Evolutionary conservation across 1,140 invertebrate genomes (phyloP).

Genomic region (Helicorthomorpha holstii): DNA sequence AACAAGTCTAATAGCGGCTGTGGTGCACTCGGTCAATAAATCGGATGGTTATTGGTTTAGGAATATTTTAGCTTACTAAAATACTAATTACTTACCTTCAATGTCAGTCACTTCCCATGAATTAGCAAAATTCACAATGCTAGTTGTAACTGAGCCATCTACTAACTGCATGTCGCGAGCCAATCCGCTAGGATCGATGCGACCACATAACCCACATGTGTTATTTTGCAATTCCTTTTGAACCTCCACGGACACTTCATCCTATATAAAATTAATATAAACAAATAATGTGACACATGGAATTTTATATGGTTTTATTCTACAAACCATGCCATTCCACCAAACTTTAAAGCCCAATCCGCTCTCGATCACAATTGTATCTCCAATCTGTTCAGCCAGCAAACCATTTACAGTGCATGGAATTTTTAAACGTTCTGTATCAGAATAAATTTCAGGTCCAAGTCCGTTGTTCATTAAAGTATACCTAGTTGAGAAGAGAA

Average conservation of each 20-base stretch:
- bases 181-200: conserved; percentile 45
- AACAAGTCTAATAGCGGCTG: neutral
- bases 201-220: conserved; percentile 62
- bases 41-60: neutral
- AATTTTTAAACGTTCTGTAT: conserved; percentile 39
- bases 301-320: conserved; percentile 9
- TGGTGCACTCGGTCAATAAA: neutral
- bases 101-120: conserved; percentile 46
- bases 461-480: conserved; percentile 14
- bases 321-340: conserved; percentile 38
- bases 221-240: conserved; percentile 52
- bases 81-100: conserved; percentile 30
- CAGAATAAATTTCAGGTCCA: conserved; percentile 31
- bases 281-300: neutral
- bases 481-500: conserved; percentile 21
- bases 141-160: conserved; percentile 28
- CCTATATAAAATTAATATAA: conserved; percentile 1
- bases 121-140: conserved; percentile 36
- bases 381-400: conserved; percentile 45
- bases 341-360: conserved; percentile 47
- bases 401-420: conserved; percentile 46
- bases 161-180: conserved; percentile 48
- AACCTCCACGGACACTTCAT: conserved; percentile 37
- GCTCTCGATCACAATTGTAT: conserved; percentile 48
- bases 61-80: neutral